Evolutionary conservation across 2,888 invertebrate species (phyloP).

Genomic region (Epistrophe eligans): DNA sequence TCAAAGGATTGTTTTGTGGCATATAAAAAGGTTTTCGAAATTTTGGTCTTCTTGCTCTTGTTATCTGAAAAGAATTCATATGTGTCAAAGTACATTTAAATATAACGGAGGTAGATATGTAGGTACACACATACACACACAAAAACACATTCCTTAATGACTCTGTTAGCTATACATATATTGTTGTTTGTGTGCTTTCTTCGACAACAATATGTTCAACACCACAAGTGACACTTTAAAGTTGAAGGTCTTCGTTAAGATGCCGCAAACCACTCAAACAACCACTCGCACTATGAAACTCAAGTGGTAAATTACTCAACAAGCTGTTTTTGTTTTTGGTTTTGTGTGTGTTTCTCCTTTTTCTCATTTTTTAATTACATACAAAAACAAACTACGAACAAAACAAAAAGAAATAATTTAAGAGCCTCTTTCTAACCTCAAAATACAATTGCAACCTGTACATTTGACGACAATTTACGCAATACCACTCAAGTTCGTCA

Average conservation of each 20-base stretch:
- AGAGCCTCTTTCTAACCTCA: slow-evolving; percentile 79
- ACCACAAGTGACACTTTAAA: slow-evolving; percentile 60
- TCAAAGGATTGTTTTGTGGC: slow-evolving; percentile 31
- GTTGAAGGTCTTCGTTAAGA: slow-evolving; percentile 73
- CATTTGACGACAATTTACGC: slow-evolving; percentile 81
- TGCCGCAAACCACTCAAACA: slow-evolving; percentile 58
- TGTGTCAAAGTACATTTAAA: slow-evolving; percentile 21
- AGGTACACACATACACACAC: background rate
- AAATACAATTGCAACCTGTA: slow-evolving; percentile 83
- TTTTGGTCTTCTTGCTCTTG: slow-evolving; percentile 26
- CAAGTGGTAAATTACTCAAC: slow-evolving; percentile 60
- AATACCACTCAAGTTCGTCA: slow-evolving; percentile 81
- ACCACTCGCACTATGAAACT: slow-evolving; percentile 26
- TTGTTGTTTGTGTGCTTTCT: slow-evolving; percentile 52
- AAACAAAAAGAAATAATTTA: background rate
- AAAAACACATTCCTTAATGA: slow-evolving; percentile 49
- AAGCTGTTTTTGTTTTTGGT: slow-evolving; percentile 18
- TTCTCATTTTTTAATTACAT: slow-evolving; percentile 43
- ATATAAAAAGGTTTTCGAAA: background rate
- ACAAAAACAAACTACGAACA: background rate
- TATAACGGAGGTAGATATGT: background rate
- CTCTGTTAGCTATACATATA: slow-evolving; percentile 7
- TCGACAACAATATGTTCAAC: slow-evolving; percentile 51
- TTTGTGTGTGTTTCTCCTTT: background rate
- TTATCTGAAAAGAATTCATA: slow-evolving; percentile 20